Conservation (phyloP, 92 coral and sea anemone species). For the Parazoanthus atlanticus region DNA sequence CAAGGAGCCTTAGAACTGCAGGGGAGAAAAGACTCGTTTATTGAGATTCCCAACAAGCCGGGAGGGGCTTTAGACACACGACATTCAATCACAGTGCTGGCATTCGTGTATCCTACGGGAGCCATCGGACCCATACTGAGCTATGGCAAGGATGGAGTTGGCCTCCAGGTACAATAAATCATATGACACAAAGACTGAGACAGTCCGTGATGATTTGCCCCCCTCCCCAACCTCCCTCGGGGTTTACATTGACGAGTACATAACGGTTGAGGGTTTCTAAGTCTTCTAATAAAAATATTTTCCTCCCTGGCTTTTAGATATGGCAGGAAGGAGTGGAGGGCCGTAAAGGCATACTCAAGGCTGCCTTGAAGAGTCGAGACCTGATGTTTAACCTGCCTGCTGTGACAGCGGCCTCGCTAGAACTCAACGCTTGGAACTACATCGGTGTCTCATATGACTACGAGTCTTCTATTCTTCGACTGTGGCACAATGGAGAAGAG, state of each 20-base stretch:
- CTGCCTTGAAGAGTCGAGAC: constrained; percentile 66
- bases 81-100: constrained; percentile 63
- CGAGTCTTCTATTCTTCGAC: constrained; percentile 59
- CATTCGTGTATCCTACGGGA: constrained; percentile 68
- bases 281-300: background rate
- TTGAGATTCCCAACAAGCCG: constrained; percentile 61
- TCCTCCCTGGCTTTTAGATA: background rate
- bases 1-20: constrained; percentile 58
- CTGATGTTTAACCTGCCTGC: constrained; percentile 40
- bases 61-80: constrained; percentile 64
- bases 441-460: constrained; percentile 75
- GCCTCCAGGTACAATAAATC: constrained; percentile 49
- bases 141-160: constrained; percentile 60
- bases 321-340: constrained; percentile 60
- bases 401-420: constrained; percentile 57
- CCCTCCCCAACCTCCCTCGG: no score
- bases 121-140: constrained; percentile 70
- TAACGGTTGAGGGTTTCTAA: background rate
- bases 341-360: constrained; percentile 60
- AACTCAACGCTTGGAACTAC: constrained; percentile 77
- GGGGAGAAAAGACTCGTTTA: constrained; percentile 70
- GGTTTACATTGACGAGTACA: background rate
- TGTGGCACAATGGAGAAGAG: constrained; percentile 83
- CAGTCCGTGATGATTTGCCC: no score
- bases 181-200: no score